These are phyloP conservation scores for Cirrhinus mrigala DNA, from an alignment of 2,797 vertebrate genomes.

Conservation along the genomic window DNA sequence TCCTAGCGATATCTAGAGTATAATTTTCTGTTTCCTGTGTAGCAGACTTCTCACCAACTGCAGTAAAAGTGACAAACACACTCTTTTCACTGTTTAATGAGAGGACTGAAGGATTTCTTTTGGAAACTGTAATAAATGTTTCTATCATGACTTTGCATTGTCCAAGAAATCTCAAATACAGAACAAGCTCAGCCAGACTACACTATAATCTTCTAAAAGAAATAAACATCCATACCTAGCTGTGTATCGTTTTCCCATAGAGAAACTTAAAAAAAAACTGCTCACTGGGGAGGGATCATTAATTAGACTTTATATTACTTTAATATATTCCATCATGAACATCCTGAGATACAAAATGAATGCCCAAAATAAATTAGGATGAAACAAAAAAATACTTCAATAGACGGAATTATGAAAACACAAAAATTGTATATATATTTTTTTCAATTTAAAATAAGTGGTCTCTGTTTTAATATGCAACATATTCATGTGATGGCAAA, in stretches of 20 bases:
- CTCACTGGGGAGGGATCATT: constrained; percentile 35
- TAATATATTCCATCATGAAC: constrained; percentile 46
- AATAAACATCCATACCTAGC: constrained; percentile 51
- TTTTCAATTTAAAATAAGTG: no score
- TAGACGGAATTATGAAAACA: constrained; percentile 53
- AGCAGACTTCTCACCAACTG: background rate
- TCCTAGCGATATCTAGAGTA: background rate
- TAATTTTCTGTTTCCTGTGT: background rate
- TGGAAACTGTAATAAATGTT: constrained; percentile 46
- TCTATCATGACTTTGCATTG: constrained; percentile 15
- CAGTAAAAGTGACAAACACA: constrained; percentile 27
- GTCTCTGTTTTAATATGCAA: no score
- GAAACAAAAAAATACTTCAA: constrained; percentile 51
- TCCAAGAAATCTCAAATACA: constrained; percentile 47
- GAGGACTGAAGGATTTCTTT: constrained; percentile 52
- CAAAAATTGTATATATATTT: no score
- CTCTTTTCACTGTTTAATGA: constrained; percentile 64
- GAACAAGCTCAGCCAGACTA: constrained; percentile 43
- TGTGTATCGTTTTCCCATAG: constrained; percentile 41
- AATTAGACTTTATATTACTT: constrained; percentile 54
- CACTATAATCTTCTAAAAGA: constrained; percentile 53
- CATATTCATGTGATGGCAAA: no score
- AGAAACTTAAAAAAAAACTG: constrained; percentile 39
- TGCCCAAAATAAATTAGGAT: constrained; percentile 52
- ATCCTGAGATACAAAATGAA: constrained; percentile 65